Conservation (phyloP, 2,888 invertebrate genomes). For the Apodemia zela region DNA sequence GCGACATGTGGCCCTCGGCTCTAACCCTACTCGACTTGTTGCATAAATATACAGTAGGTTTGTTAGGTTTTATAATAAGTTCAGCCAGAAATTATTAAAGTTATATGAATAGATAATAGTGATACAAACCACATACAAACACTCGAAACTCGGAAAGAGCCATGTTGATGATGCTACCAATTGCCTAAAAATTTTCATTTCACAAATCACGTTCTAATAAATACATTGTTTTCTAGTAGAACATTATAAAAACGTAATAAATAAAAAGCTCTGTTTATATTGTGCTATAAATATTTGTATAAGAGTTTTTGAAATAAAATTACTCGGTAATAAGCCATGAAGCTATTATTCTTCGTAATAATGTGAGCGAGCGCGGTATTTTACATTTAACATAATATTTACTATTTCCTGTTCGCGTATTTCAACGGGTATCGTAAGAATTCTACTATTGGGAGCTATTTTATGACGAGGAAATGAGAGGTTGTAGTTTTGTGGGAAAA, state of each 20-base stretch:
- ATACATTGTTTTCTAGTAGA: too few species aligned
- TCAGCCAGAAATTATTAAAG: too few species aligned
- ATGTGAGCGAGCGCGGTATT: neutral
- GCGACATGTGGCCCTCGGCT: too few species aligned
- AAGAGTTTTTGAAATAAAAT: conserved; percentile 15
- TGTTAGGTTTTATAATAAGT: too few species aligned
- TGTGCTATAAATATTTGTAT: conserved; percentile 4
- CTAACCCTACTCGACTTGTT: too few species aligned
- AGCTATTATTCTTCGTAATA: conserved; percentile 4
- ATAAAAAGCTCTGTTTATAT: conserved; percentile 5
- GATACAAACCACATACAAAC: too few species aligned
- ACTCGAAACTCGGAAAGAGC: too few species aligned
- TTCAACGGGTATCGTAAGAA: neutral
- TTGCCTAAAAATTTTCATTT: too few species aligned
- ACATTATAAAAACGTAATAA: neutral
- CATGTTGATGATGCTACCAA: too few species aligned
- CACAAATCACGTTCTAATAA: too few species aligned
- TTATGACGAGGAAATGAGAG: conserved; percentile 1
- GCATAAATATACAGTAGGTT: too few species aligned
- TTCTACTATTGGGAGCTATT: neutral
- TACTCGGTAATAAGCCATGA: conserved; percentile 2
- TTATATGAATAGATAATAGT: too few species aligned
- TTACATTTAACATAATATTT: conserved; percentile 14
- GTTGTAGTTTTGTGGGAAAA: neutral
- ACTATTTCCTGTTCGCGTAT: conserved; percentile 8